phyloP scores from a whole-genome alignment of 2,888 invertebrate species.

The Sinopyrophorus schimmeli region DNA sequence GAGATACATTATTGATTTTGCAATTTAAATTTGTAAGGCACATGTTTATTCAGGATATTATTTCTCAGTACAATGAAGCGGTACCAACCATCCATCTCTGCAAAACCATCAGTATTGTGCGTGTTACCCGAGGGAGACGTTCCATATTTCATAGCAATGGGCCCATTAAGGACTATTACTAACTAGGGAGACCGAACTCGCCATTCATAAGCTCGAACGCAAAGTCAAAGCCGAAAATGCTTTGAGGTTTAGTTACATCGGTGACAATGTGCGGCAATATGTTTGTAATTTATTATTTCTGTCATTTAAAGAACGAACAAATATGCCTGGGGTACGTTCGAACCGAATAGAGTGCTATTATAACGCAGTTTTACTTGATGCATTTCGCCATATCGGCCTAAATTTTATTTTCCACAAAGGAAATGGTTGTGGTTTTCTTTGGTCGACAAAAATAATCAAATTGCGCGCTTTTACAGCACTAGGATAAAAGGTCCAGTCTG shows the following conservation, averaged over 20 bases:
- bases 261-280: slow-evolving; percentile 48
- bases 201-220: slow-evolving; percentile 42
- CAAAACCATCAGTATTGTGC: slow-evolving; percentile 39
- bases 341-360: slow-evolving; percentile 3
- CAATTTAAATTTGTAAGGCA: slow-evolving; percentile 20
- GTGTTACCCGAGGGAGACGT: slow-evolving; percentile 45
- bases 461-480: no score
- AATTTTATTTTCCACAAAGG: no score
- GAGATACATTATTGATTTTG: slow-evolving; percentile 21
- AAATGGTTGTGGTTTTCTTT: no score
- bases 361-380: slow-evolving; percentile 1
- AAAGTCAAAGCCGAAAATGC: slow-evolving; percentile 45
- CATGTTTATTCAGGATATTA: slow-evolving; percentile 33
- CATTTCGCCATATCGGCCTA: no score
- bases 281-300: slow-evolving; percentile 50
- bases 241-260: slow-evolving; percentile 50
- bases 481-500: no score
- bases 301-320: slow-evolving; percentile 37
- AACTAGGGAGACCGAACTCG: slow-evolving; percentile 44
- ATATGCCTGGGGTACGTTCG: slow-evolving; percentile 8
- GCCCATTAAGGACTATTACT: slow-evolving; percentile 53
- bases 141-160: slow-evolving; percentile 54
- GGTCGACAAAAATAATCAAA: no score
- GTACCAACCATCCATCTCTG: slow-evolving; percentile 33
- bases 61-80: slow-evolving; percentile 28